Evolutionary conservation across 2,113 vertebrate species (phyloP).

Genomic region (Oncorhynchus masou): DNA sequence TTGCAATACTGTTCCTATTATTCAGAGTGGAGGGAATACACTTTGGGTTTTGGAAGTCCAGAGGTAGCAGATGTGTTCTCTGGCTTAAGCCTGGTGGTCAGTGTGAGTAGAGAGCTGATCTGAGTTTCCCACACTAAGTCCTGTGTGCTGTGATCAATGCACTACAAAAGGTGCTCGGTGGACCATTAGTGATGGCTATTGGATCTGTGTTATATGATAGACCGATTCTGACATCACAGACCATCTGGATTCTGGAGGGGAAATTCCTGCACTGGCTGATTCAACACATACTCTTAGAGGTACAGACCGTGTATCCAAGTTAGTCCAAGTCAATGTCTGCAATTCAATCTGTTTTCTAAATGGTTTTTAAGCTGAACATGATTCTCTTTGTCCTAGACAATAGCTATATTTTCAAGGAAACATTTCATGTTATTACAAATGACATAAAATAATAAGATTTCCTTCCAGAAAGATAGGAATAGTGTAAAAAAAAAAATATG

Average conservation of each 20-base stretch:
- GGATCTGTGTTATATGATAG: constrained; percentile 4
- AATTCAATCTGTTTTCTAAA: background rate
- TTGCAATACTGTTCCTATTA: background rate
- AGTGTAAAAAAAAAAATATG: background rate
- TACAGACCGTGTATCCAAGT: background rate
- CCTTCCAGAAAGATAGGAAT: background rate
- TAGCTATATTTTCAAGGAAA: background rate
- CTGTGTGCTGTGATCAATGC: constrained; percentile 20
- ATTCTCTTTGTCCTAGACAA: background rate
- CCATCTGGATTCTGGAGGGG: constrained; percentile 16
- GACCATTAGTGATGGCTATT: constrained; percentile 17
- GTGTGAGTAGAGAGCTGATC: constrained; percentile 1
- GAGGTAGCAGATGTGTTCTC: constrained; percentile 19
- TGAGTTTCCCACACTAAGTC: constrained; percentile 21
- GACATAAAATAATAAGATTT: no score
- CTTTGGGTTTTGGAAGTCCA: background rate
- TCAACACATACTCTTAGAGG: background rate
- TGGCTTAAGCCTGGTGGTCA: background rate
- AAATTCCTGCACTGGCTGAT: background rate
- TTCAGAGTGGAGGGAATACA: background rate
- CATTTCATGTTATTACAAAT: no score
- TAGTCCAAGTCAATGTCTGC: background rate
- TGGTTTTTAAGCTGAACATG: background rate
- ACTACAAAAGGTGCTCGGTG: constrained; percentile 14
- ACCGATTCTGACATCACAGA: background rate